phyloP scores from a whole-genome alignment of 2,797 vertebrate species.

The Clarias laeviceps region DNA sequence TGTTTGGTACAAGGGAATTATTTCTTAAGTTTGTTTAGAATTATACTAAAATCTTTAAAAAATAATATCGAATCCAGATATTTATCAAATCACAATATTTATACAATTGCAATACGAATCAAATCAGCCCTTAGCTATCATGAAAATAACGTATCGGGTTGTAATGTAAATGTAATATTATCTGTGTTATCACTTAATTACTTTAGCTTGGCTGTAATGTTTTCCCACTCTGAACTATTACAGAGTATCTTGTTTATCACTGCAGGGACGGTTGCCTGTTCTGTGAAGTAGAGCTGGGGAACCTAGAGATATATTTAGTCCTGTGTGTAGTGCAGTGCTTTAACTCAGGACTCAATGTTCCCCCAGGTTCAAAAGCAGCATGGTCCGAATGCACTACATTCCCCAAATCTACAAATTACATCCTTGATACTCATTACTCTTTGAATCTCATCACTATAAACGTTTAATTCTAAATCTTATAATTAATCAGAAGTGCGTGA shows the following conservation, averaged over 20 bases:
- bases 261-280: neutral
- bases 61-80: no score
- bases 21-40: no score
- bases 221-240: neutral
- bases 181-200: neutral
- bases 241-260: neutral
- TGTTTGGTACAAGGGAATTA: no score
- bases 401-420: neutral
- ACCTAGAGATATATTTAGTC: slow-evolving; percentile 37
- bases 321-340: slow-evolving; percentile 1
- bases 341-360: slow-evolving; percentile 36
- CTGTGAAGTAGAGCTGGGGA: neutral
- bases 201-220: neutral
- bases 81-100: no score
- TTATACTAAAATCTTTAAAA: no score
- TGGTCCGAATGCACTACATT: neutral
- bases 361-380: slow-evolving; percentile 13
- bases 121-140: no score
- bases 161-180: neutral
- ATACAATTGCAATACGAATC: no score
- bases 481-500: neutral
- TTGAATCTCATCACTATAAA: neutral
- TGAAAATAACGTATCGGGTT: no score
- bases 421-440: neutral
- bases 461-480: neutral